Evolutionary conservation across 2,113 vertebrate genomes (phyloP).

Genomic region (Zeus faber): DNA sequence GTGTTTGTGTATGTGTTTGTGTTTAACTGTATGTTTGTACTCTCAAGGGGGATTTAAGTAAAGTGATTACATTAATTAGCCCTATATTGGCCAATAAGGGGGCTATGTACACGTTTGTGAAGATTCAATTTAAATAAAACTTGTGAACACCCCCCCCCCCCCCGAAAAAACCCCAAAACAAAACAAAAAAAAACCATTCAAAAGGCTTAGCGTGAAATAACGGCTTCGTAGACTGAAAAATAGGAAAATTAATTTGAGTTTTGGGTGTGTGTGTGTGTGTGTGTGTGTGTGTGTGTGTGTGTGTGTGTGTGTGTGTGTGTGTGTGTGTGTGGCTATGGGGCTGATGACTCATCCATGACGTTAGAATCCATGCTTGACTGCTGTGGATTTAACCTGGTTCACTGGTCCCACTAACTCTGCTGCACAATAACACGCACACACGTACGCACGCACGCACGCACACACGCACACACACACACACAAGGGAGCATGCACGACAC

Average conservation of each 20-base stretch:
- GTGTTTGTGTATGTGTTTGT: neutral
- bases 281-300: neutral
- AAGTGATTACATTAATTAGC: neutral
- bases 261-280: no score
- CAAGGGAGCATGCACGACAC: neutral
- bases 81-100: neutral
- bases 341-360: slow-evolving; percentile 33
- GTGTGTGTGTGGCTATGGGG: slow-evolving; percentile 5
- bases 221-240: no score
- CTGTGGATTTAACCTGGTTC: slow-evolving; percentile 37
- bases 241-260: no score
- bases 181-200: no score
- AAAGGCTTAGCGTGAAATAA: neutral
- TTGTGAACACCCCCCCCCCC: no score
- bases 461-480: neutral
- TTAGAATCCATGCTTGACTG: slow-evolving; percentile 34
- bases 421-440: slow-evolving; percentile 1
- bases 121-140: no score
- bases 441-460: neutral
- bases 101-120: no score
- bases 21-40: neutral
- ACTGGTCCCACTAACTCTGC: slow-evolving; percentile 17
- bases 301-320: neutral
- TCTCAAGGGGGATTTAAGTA: neutral
- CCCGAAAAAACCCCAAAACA: no score